Evolutionary conservation across 2,113 vertebrate species (phyloP).

Genomic region (Tetrao urogallus): DNA sequence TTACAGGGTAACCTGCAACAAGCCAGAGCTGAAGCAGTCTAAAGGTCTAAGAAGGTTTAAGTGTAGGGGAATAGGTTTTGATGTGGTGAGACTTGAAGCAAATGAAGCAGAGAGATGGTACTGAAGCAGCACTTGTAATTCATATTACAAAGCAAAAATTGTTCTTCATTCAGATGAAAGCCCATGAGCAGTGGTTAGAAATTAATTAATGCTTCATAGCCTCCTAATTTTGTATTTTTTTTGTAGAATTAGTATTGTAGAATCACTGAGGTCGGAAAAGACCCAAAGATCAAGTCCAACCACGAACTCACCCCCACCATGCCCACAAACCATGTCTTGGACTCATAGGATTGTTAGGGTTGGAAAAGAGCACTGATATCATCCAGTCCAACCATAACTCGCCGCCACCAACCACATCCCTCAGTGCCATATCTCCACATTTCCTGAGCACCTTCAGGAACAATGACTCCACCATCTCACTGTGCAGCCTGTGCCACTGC

Average conservation of each 20-base stretch:
- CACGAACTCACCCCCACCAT: too few relatives aligned
- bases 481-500: too few relatives aligned
- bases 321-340: too few relatives aligned
- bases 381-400: too few relatives aligned
- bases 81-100: not conserved
- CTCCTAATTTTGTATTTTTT: slow-evolving; percentile 53
- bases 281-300: too few relatives aligned
- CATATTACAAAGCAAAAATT: slow-evolving; percentile 25
- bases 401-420: too few relatives aligned
- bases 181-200: slow-evolving; percentile 44
- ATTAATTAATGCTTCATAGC: slow-evolving; percentile 61
- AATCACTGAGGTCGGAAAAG: too few relatives aligned
- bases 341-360: too few relatives aligned
- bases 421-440: too few relatives aligned
- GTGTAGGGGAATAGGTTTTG: not conserved
- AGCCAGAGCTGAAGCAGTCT: not conserved
- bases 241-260: not conserved
- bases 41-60: not conserved
- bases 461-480: too few relatives aligned
- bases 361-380: too few relatives aligned
- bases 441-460: too few relatives aligned
- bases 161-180: slow-evolving; percentile 11
- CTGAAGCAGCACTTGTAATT: not conserved
- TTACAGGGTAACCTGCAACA: not conserved
- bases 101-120: not conserved